Evolutionary conservation across 1,140 invertebrate species (phyloP).

Genomic region (Pachyrhynchus sulphureomaculatus): DNA sequence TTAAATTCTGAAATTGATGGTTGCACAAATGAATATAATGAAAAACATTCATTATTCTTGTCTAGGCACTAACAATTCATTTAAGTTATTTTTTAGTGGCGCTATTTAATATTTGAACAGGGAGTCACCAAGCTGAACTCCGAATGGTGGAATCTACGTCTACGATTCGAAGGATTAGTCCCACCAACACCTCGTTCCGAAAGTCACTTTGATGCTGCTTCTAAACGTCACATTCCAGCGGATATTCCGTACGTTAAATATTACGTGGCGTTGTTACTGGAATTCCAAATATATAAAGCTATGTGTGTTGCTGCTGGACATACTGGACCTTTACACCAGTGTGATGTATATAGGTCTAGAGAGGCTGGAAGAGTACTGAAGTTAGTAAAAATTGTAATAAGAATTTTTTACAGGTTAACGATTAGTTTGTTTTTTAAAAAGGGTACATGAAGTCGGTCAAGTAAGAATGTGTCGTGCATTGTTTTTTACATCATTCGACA

Average conservation of each 20-base stretch:
- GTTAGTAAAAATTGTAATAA: conserved; percentile 49
- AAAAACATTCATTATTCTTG: too few relatives aligned
- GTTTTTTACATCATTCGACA: too few relatives aligned
- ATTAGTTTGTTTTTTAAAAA: too few relatives aligned
- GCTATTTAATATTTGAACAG: conserved; percentile 75
- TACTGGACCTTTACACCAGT: conserved; percentile 73
- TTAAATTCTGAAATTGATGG: too few relatives aligned
- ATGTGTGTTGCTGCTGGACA: conserved; percentile 75
- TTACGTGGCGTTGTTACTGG: conserved; percentile 78
- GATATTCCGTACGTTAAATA: conserved; percentile 78
- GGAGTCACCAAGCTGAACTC: conserved; percentile 73
- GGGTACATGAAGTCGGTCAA: too few relatives aligned
- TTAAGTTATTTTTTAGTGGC: conserved; percentile 59
- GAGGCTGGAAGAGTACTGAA: conserved; percentile 70
- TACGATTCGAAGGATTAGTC: conserved; percentile 70
- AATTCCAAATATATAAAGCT: conserved; percentile 85
- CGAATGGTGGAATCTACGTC: conserved; percentile 77
- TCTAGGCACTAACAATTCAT: too few relatives aligned
- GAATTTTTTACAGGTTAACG: not conserved
- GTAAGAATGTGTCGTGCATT: too few relatives aligned
- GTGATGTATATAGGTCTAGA: conserved; percentile 76
- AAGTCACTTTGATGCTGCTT: conserved; percentile 76
- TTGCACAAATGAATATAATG: too few relatives aligned
- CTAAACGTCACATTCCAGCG: conserved; percentile 80
- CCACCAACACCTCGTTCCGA: conserved; percentile 70